Base-by-base conservation (phyloP, 1,140 invertebrate genomes). In the Drosophila prosaltans region DNA sequence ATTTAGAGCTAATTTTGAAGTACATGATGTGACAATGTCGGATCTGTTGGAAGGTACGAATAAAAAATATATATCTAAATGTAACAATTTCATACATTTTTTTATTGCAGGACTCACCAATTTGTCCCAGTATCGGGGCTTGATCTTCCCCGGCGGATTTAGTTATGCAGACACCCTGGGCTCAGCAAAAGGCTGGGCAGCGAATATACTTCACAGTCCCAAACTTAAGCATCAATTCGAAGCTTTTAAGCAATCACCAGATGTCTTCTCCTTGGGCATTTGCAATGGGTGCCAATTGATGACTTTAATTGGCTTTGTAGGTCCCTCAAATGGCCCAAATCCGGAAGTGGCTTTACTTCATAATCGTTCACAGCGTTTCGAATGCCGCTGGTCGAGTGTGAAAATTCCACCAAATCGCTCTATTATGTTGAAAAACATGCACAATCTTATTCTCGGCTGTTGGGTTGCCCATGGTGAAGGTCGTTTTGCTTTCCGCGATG, bases 381-480 rank as follows among this genome's bases (percentile, higher is more conserved):
- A 99, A 91, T 98, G 97, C 73, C 94, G 98, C 28, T 99, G 97
- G 95, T 95, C 94, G 24, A 96, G 97, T 0, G 96, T 99, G 0
- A 95, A 93, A 77, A 96, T 99, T 61, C 88, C 76, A 9, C 78
- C 92, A 30, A 95, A 95, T 24, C 94, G 95, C 2, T 93, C 97
- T 0, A 96, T 99, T 8, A 98, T 99, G 97, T 93, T 99, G 59
- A 92, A 94, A 75, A 97, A 95, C 4, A 98, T 99, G 98, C 94
- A 96, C 66, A 95, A 94, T 6, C 96, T 96, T 3, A 93, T 96
- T 0, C 93, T 99, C 28, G 98, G 98, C 10, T 96, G 99, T 72
- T 99, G 98, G 98, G 95, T 98, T 28, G 98, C 98, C n/a, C 98
- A 99, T 90, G 98, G 97, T 3, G 98, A 99, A 94, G 98, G 98